phyloP scores from a whole-genome alignment of 1,140 invertebrate species.

The Ceratina calcarata region DNA sequence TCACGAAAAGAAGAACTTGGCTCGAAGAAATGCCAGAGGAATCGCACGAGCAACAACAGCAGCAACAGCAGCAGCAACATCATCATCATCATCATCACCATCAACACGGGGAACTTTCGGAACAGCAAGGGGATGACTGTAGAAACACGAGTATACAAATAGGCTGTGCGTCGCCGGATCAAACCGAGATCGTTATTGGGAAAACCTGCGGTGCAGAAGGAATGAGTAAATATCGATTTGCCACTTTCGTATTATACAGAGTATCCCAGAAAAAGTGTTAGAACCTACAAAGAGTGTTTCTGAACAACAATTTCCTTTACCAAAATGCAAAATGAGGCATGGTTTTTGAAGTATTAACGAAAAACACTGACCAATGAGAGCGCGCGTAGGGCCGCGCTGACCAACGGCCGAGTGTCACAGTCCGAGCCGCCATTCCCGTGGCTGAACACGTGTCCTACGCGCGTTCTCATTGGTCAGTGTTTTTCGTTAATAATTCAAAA shows the following conservation, averaged over 20 bases:
- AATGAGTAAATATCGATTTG: constrained; percentile 63
- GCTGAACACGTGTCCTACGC: too few relatives aligned
- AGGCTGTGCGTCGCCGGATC: constrained; percentile 73
- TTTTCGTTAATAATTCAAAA: too few relatives aligned
- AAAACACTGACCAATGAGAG: too few relatives aligned
- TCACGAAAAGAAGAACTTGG: constrained; percentile 66
- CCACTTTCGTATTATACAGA: background rate
- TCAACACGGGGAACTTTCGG: constrained; percentile 3
- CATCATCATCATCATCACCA: constrained; percentile 25
- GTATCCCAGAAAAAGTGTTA: too few relatives aligned
- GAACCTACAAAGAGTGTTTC: too few relatives aligned
- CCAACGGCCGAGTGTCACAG: too few relatives aligned
- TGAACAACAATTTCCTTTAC: too few relatives aligned
- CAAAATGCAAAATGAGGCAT: too few relatives aligned
- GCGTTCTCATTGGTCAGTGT: too few relatives aligned
- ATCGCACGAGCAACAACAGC: constrained; percentile 31
- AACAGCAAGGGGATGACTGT: constrained; percentile 63
- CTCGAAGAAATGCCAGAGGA: constrained; percentile 57
- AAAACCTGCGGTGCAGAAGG: constrained; percentile 73
- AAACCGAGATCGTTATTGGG: constrained; percentile 76
- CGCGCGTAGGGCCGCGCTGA: too few relatives aligned
- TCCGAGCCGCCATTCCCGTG: too few relatives aligned
- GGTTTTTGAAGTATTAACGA: too few relatives aligned
- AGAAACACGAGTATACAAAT: constrained; percentile 73
- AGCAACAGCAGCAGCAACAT: constrained; percentile 26